Evolutionary conservation across 1,140 invertebrate species (phyloP), one percentile per base, ranked within the genome.

Genomic region (Eupristina koningsbergeri): DNA sequence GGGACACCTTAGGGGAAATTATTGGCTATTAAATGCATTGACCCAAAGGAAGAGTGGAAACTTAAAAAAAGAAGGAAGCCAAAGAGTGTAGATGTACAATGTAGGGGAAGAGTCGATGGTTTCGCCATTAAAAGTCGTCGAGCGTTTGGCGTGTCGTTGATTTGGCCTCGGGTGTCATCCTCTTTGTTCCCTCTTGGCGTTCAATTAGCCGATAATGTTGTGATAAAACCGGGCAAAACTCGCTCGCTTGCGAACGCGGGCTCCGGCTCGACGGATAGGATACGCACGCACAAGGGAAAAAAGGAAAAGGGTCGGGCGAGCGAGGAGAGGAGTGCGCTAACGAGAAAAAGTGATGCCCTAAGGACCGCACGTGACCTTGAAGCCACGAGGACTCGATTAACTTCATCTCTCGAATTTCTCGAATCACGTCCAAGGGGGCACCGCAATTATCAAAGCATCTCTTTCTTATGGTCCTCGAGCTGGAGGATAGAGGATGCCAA

Each of bases 121-220:
- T 81, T 74, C 80, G n/a, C 47, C 53, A 75, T 75, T 81, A 81
- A 81, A 74, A 75, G 41, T 5, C 22, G 41, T 8, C 29, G 11
- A 34, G 22, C 53, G 53, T 9, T 58, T 1, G 5, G 5, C 22
- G 26, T 7, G 11, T 53, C 50, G 15, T 53, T 17, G n/a, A n/a
- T n/a, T n/a, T n/a, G n/a, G n/a, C 53, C 53, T 58, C 53, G 3
- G 5, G 3, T 5, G 53, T 17, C 50, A 3, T 17, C 26, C 26
- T 13, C 19, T 13, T 22, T 22, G 3, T 13, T 58, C 53, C 53
- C 26, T 58, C 26, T 9, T 9, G 26, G 2, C 5, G 26, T 58
- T 58, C 26, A 26, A 58, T 58, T 58, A 58, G 26, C 26, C 22
- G 26, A 26, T 58, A 26, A 58, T 26, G 19, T 9, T 22, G 26